A percentile compares a stretch with the other conserved stretches of the same genome.
phyloP scores from a whole-genome alignment of 2,888 invertebrate genomes.

The Galeruca laticollis region DNA sequence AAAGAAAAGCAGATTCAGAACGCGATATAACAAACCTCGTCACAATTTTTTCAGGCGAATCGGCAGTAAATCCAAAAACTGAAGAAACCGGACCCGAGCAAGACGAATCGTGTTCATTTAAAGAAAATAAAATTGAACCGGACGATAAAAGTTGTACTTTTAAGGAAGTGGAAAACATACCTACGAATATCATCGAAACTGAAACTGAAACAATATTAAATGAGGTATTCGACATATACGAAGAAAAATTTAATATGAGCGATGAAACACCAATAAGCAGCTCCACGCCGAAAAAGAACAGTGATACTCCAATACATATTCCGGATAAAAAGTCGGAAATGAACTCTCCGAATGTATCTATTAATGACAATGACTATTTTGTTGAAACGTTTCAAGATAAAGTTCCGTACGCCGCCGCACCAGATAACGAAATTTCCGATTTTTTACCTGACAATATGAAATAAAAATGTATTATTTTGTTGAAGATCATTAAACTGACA shows the following conservation, averaged over 20 bases:
- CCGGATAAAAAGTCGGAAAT: background rate
- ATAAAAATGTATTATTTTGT: too few relatives aligned
- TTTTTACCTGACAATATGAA: constrained; percentile 12
- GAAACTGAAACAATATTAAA: background rate
- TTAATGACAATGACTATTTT: constrained; percentile 22
- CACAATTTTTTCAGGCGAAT: constrained; percentile 26
- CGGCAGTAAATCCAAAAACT: constrained; percentile 10
- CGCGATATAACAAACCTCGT: constrained; percentile 36
- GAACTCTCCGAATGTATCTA: background rate
- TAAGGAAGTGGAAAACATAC: constrained; percentile 14
- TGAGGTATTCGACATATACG: constrained; percentile 1
- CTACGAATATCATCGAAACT: background rate
- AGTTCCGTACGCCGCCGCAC: constrained; percentile 33
- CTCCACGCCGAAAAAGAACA: background rate
- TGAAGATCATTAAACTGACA: too few relatives aligned
- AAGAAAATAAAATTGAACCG: constrained; percentile 1
- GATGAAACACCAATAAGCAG: background rate
- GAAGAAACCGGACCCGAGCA: constrained; percentile 2
- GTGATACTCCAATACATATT: background rate
- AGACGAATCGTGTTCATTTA: background rate
- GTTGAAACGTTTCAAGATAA: constrained; percentile 32
- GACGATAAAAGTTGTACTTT: constrained; percentile 15
- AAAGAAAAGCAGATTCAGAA: constrained; percentile 33
- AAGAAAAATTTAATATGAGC: background rate
- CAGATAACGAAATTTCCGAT: constrained; percentile 20